phyloP scores from a whole-genome alignment of 2,797 vertebrate species.

The Myioborus melanocephalus region DNA sequence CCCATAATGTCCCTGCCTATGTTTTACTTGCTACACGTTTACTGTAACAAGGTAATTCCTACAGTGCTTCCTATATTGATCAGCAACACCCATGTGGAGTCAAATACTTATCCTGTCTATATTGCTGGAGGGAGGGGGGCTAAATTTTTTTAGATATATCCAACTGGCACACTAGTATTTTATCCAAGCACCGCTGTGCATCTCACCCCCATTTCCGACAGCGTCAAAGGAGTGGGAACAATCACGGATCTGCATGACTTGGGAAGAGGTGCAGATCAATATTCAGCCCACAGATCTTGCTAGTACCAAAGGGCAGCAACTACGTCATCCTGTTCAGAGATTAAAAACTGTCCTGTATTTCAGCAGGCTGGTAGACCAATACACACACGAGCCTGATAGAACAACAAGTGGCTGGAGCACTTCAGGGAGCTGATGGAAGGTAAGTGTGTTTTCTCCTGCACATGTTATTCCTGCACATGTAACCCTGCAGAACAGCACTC shows the following conservation, averaged over 20 bases:
- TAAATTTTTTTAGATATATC: background rate
- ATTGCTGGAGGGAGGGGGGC: background rate
- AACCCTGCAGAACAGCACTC: background rate
- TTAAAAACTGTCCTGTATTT: background rate
- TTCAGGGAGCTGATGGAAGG: background rate
- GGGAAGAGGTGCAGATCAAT: background rate
- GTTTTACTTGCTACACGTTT: background rate
- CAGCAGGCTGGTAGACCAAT: background rate
- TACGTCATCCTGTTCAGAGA: background rate
- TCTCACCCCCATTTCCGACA: background rate
- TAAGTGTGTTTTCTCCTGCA: background rate
- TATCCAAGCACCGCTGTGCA: background rate
- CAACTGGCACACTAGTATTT: background rate
- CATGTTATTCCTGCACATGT: background rate
- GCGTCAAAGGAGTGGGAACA: background rate
- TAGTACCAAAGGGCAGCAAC: background rate
- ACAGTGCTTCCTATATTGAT: background rate
- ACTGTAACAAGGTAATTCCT: background rate
- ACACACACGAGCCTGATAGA: background rate
- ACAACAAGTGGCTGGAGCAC: background rate
- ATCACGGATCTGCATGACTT: background rate
- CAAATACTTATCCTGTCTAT: background rate
- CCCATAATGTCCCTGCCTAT: background rate
- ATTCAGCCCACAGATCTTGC: background rate
- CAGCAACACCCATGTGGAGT: background rate